These are phyloP conservation scores for Conopomorpha cramerella DNA, from an alignment of 1,140 invertebrate species.

Conservation along the genomic window DNA sequence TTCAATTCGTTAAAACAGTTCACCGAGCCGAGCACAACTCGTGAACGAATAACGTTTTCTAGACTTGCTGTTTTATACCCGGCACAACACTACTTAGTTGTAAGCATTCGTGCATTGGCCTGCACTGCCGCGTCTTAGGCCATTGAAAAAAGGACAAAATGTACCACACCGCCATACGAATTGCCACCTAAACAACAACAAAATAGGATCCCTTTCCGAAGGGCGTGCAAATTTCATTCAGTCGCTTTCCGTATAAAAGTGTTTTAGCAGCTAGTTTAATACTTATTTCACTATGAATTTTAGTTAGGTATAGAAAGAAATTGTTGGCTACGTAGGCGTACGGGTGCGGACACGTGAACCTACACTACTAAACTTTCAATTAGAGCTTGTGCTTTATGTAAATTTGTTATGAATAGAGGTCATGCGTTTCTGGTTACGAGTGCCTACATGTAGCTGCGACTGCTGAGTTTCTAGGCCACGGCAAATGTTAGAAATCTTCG, in stretches of 20 bases:
- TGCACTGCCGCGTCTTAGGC: conserved; percentile 31
- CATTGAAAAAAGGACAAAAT: conserved; percentile 15
- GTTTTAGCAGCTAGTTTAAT: conserved; percentile 53
- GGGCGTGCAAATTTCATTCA: conserved; percentile 3
- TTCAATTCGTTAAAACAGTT: too few species aligned
- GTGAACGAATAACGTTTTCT: too few species aligned
- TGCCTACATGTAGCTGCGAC: too few species aligned
- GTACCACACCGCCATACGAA: background rate
- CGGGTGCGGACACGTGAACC: conserved; percentile 4
- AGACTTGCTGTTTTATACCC: too few species aligned
- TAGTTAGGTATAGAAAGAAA: conserved; percentile 58
- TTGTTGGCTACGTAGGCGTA: conserved; percentile 42
- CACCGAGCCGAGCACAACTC: too few species aligned
- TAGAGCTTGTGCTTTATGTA: too few species aligned
- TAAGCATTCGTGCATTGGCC: conserved; percentile 58
- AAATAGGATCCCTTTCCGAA: conserved; percentile 6
- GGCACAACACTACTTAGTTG: conserved; percentile 47
- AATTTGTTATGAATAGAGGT: too few species aligned
- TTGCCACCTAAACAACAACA: too few species aligned
- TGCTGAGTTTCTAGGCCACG: conserved; percentile 50
- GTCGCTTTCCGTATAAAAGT: conserved; percentile 4
- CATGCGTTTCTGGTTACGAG: too few species aligned
- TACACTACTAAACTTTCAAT: too few species aligned
- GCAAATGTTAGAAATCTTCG: conserved; percentile 48
- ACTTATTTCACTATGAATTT: conserved; percentile 59